A percentile compares a stretch with the other conserved stretches of the same genome.
phyloP scores from a whole-genome alignment of 1,140 invertebrate genomes.

The Pseudachorutes palmiensis region DNA sequence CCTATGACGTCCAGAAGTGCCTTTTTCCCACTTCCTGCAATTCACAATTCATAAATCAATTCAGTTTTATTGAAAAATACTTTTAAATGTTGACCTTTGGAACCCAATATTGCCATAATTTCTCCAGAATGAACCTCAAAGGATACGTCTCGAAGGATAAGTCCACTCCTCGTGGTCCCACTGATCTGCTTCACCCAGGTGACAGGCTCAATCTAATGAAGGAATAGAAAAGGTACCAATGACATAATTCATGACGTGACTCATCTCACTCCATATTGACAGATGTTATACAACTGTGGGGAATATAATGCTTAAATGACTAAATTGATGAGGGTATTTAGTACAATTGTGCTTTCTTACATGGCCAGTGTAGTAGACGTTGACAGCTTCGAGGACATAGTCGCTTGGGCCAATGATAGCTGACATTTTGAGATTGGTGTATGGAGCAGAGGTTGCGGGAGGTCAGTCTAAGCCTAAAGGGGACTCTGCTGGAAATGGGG shows the following conservation, averaged over 20 bases:
- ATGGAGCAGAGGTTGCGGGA: no score
- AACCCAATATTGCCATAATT: constrained; percentile 81
- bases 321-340: neutral
- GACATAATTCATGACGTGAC: constrained; percentile 4
- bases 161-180: constrained; percentile 65
- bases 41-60: constrained; percentile 12
- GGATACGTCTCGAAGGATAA: constrained; percentile 83
- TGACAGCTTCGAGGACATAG: constrained; percentile 75
- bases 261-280: no score
- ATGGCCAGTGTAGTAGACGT: constrained; percentile 80
- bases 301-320: neutral
- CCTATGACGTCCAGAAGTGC: constrained; percentile 83
- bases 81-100: constrained; percentile 58
- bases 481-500: no score
- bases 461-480: no score
- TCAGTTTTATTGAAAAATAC: neutral
- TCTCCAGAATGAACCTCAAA: constrained; percentile 81
- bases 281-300: no score
- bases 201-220: constrained; percentile 64
- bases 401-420: constrained; percentile 50
- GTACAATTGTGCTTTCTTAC: constrained; percentile 47
- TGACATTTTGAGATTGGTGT: constrained; percentile 11
- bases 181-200: constrained; percentile 67
- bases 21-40: constrained; percentile 72
- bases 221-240: neutral